Conservation (phyloP, 2,888 invertebrate genomes). For the Archips crataeganus region DNA sequence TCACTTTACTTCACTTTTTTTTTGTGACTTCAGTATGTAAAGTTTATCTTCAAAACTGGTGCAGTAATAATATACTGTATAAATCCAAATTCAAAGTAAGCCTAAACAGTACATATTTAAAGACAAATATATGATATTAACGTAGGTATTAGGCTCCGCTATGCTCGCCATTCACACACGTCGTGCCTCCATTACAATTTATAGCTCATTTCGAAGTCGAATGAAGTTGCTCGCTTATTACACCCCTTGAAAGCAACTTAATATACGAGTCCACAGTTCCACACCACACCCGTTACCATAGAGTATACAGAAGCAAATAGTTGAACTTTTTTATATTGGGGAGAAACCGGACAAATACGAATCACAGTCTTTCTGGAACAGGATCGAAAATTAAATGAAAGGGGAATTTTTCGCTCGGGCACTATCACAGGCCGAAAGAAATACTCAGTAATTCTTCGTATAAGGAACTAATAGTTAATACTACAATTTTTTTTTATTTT, state of each 20-base stretch:
- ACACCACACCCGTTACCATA: background rate
- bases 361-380: background rate
- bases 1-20: too few relatives aligned
- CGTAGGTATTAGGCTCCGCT: constrained; percentile 22
- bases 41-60: background rate
- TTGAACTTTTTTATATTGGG: background rate
- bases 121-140: background rate
- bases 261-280: constrained; percentile 15
- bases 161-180: constrained; percentile 34
- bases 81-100: background rate
- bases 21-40: background rate
- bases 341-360: background rate
- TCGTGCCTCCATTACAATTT: constrained; percentile 49
- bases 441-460: too few relatives aligned
- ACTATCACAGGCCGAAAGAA: background rate
- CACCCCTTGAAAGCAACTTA: constrained; percentile 47
- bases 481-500: too few relatives aligned
- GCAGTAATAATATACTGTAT: background rate
- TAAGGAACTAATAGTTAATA: too few relatives aligned
- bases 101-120: background rate
- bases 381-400: background rate
- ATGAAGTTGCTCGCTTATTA: constrained; percentile 56
- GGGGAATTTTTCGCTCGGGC: background rate
- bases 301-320: background rate
- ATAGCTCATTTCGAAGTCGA: constrained; percentile 56